These are phyloP conservation scores for Epizoanthus scotinus DNA, from an alignment of 92 coral and sea anemone species.

Conservation along the genomic window DNA sequence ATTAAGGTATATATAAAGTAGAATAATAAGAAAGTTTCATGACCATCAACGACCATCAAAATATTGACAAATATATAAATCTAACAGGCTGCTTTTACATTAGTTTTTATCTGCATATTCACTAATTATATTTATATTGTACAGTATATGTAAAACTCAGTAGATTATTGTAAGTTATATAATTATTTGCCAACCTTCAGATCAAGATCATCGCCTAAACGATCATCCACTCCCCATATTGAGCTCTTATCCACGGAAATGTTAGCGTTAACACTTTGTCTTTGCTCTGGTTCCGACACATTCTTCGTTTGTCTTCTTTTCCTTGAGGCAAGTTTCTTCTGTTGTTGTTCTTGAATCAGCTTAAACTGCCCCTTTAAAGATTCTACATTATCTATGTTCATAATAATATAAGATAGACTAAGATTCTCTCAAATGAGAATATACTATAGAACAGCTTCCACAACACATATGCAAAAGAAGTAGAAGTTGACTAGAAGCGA, in stretches of 20 bases:
- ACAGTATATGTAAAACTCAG: no score
- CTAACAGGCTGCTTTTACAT: no score
- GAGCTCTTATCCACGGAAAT: neutral
- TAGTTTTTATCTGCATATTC: no score
- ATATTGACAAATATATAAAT: neutral
- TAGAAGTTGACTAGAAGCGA: no score
- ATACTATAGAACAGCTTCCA: no score
- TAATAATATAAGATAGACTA: constrained; percentile 17
- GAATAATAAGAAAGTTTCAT: no score
- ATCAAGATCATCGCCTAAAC: constrained; percentile 54
- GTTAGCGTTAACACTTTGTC: neutral
- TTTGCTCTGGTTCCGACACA: constrained; percentile 38
- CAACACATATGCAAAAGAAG: no score
- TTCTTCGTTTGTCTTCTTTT: constrained; percentile 70
- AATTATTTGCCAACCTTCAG: constrained; percentile 54
- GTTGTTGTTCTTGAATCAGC: constrained; percentile 93
- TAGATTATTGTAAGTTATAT: neutral
- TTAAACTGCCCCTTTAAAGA: constrained; percentile 87
- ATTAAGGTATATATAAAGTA: no score
- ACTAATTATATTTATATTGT: neutral
- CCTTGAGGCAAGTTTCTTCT: constrained; percentile 79
- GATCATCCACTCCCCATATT: constrained; percentile 22
- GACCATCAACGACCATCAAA: no score
- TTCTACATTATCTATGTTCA: constrained; percentile 69
- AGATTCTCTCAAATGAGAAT: no score